Conservation (phyloP, 2,797 vertebrate genomes). For the Oceanodroma leucorhoa region DNA sequence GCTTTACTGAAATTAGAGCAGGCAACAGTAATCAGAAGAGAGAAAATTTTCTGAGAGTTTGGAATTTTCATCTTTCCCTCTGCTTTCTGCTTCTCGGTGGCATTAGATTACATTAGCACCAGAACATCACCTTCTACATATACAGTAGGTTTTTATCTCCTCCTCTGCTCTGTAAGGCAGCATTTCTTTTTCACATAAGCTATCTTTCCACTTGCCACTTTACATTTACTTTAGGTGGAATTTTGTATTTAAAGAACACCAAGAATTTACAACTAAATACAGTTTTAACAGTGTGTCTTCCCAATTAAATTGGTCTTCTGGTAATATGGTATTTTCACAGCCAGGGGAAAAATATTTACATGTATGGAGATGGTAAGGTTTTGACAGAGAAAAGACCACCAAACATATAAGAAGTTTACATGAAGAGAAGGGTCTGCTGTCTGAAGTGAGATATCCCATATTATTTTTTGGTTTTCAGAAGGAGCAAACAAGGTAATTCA, state of each 20-base stretch:
- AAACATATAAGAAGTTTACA: not conserved
- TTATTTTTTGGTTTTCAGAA: not conserved
- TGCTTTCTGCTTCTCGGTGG: not conserved
- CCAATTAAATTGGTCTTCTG: not conserved
- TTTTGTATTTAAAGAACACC: not conserved
- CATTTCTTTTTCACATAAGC: not conserved
- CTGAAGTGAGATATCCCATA: not conserved
- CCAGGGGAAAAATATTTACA: not conserved
- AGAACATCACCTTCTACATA: not conserved
- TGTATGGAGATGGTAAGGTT: not conserved
- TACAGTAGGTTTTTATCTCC: not conserved
- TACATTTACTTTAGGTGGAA: not conserved
- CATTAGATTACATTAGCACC: not conserved
- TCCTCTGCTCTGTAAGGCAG: not conserved
- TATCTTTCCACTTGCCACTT: not conserved
- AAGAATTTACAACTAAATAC: not conserved
- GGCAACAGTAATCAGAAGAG: not conserved
- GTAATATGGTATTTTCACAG: not conserved
- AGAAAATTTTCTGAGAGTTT: not conserved
- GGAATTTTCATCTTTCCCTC: not conserved
- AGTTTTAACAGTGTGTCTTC: not conserved
- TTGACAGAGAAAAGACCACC: not conserved
- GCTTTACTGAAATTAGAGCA: not conserved
- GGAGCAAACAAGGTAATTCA: not conserved
- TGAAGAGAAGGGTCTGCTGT: not conserved